Conservation (phyloP, 2,888 invertebrate species). For the Dioctria linearis region DNA sequence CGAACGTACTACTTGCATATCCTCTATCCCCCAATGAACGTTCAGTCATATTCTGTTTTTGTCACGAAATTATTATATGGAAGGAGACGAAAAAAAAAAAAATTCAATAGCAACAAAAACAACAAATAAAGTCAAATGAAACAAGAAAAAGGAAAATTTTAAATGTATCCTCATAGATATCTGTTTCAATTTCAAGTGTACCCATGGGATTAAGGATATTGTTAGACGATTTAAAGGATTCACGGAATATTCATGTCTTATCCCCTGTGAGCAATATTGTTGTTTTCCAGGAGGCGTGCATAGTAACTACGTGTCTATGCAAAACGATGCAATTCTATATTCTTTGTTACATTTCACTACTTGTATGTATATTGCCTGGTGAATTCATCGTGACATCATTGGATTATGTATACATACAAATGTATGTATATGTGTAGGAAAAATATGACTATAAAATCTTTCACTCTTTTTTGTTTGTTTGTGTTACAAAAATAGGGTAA, state of each 20-base stretch:
- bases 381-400: no score
- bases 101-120: slow-evolving; percentile 9
- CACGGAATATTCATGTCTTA: slow-evolving; percentile 47
- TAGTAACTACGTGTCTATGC: slow-evolving; percentile 9
- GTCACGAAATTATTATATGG: slow-evolving; percentile 22
- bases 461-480: neutral
- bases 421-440: no score
- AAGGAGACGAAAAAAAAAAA: slow-evolving; percentile 26
- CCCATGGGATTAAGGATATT: slow-evolving; percentile 54
- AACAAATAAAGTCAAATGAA: neutral
- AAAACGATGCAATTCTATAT: slow-evolving; percentile 40
- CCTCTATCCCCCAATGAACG: slow-evolving; percentile 47
- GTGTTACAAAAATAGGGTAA: neutral
- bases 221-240: slow-evolving; percentile 52
- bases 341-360: slow-evolving; percentile 16
- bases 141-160: slow-evolving; percentile 9
- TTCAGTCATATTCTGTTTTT: slow-evolving; percentile 49
- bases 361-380: no score
- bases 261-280: slow-evolving; percentile 45
- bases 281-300: slow-evolving; percentile 23
- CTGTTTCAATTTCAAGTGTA: slow-evolving; percentile 54
- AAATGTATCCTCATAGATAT: slow-evolving; percentile 23
- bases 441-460: no score
- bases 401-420: no score
- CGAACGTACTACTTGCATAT: slow-evolving; percentile 33